Percentiles rank a stretch among this genome's conserved stretches.
Evolutionary conservation across 30 jellyfish, hydroid and myxozoan genomes (phyloP).

Genomic region (Catostylus mosaicus): DNA sequence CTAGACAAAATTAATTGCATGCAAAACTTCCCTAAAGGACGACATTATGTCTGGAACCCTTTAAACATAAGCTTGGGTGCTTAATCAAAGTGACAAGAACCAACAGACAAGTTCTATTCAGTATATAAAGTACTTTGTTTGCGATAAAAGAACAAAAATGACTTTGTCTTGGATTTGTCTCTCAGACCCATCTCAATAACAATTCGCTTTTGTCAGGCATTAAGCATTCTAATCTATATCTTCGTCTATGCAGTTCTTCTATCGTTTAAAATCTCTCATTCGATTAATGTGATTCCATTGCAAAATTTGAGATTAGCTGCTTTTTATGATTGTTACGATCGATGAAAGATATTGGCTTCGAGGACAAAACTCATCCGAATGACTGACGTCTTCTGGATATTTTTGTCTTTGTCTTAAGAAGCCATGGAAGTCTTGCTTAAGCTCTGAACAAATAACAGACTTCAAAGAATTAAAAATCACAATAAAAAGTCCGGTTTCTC

Average conservation of each 20-base stretch:
- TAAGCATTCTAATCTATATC: background rate
- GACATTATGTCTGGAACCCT: too few relatives aligned
- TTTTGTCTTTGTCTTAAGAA: background rate
- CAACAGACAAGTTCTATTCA: too few relatives aligned
- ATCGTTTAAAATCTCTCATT: background rate
- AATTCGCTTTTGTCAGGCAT: too few relatives aligned
- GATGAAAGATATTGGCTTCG: background rate
- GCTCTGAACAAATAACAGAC: constrained; percentile 10
- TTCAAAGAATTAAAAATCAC: constrained; percentile 1
- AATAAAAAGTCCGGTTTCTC: constrained; percentile 1
- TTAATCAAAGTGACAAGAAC: too few relatives aligned
- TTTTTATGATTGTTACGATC: background rate
- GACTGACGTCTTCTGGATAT: background rate
- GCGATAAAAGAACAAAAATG: too few relatives aligned
- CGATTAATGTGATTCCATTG: background rate
- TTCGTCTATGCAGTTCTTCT: background rate
- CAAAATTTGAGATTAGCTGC: background rate
- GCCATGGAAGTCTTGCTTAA: background rate
- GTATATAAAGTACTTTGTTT: too few relatives aligned
- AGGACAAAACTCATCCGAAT: background rate
- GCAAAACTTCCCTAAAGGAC: too few relatives aligned
- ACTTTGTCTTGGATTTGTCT: too few relatives aligned
- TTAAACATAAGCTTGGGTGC: too few relatives aligned
- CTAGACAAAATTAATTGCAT: too few relatives aligned
- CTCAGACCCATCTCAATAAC: too few relatives aligned